These are phyloP conservation scores for Ptiloglossa arizonensis DNA, from an alignment of 1,140 invertebrate species.

Conservation along the genomic window DNA sequence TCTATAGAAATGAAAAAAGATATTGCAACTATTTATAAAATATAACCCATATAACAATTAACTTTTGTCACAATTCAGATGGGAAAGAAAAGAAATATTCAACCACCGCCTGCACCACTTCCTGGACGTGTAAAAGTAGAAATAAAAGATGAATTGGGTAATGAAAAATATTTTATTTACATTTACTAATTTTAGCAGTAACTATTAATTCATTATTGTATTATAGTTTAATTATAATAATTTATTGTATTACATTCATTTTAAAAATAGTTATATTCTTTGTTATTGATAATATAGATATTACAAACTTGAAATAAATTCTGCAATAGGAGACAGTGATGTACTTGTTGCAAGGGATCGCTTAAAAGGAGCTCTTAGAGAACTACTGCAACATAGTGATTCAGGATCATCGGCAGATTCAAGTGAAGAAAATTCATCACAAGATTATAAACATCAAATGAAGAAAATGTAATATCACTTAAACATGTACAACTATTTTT, in stretches of 20 bases:
- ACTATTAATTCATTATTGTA: not conserved
- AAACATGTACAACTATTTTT: constrained; percentile 16
- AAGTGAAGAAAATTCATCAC: constrained; percentile 71
- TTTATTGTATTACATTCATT: constrained; percentile 5
- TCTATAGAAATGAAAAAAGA: not conserved
- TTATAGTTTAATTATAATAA: not conserved
- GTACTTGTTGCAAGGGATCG: constrained; percentile 85
- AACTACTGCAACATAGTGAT: constrained; percentile 83
- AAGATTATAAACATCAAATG: constrained; percentile 74
- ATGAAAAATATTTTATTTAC: constrained; percentile 6
- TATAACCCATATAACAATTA: not conserved
- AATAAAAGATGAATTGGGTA: constrained; percentile 80
- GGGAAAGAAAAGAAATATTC: constrained; percentile 76
- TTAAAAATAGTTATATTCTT: constrained; percentile 1
- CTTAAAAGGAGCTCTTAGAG: constrained; percentile 85
- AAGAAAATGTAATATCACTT: constrained; percentile 75
- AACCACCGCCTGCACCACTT: constrained; percentile 51
- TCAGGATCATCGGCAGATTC: constrained; percentile 82
- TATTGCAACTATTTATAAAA: constrained; percentile 2
- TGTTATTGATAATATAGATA: constrained; percentile 9
- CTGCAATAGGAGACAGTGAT: constrained; percentile 77
- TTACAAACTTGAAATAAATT: constrained; percentile 33
- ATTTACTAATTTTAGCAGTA: not conserved
- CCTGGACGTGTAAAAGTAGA: constrained; percentile 75
- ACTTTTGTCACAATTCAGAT: constrained; percentile 64